A percentile compares a stretch with the other conserved stretches of the same genome.
phyloP scores from a whole-genome alignment of 64 coral and sea anemone genomes.

The Stylophora pistillata region DNA sequence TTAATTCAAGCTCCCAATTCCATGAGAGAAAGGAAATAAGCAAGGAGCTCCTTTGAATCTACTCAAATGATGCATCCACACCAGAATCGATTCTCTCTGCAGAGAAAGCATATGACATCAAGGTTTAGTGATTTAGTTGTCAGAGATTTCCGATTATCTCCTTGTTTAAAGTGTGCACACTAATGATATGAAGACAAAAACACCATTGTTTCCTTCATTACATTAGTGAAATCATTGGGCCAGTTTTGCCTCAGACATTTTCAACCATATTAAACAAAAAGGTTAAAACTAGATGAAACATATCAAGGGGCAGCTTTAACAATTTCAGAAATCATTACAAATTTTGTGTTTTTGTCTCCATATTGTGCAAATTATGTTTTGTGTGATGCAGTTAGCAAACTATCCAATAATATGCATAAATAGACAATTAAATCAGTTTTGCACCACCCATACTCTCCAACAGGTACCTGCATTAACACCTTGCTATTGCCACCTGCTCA shows the following conservation, averaged over 20 bases:
- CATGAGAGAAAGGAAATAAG: conserved; percentile 29
- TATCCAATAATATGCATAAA: neutral
- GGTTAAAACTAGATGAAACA: too few relatives aligned
- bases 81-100: conserved; percentile 30
- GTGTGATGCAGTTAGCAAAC: neutral
- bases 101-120: conserved; percentile 48
- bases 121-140: conserved; percentile 18
- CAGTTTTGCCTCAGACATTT: conserved; percentile 11
- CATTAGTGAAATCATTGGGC: conserved; percentile 19
- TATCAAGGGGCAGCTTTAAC: too few relatives aligned
- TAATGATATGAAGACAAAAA: conserved; percentile 38
- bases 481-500: neutral
- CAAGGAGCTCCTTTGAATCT: conserved; percentile 35
- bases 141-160: neutral
- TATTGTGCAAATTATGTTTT: neutral
- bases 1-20: conserved; percentile 22
- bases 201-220: neutral
- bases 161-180: neutral
- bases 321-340: neutral
- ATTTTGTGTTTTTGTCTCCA: conserved; percentile 51
- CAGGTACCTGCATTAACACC: conserved; percentile 18
- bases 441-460: neutral
- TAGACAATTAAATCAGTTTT: neutral
- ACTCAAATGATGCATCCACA: conserved; percentile 39
- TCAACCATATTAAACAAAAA: neutral